Evolutionary conservation across 2,113 vertebrate species (phyloP).

Genomic region (Xiphophorus hellerii): DNA sequence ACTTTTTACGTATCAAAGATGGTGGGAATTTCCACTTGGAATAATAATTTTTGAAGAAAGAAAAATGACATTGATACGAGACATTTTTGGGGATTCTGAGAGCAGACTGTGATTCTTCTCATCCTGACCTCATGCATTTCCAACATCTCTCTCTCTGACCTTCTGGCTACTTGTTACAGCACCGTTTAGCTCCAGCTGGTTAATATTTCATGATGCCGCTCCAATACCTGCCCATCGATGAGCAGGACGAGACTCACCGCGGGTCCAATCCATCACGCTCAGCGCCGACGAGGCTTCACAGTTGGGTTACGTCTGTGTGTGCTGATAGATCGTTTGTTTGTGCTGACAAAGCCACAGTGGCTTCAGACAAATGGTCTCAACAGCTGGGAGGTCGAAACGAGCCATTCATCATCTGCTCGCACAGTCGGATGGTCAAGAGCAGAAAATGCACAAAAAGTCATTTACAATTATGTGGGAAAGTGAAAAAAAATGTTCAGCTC

Average conservation of each 20-base stretch:
- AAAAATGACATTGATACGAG: constrained; percentile 25
- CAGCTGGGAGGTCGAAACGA: constrained; percentile 61
- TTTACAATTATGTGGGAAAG: neutral
- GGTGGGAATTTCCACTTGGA: constrained; percentile 59
- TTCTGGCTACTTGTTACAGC: constrained; percentile 28
- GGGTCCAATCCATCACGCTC: constrained; percentile 69
- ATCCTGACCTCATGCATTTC: constrained; percentile 6
- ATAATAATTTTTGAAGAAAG: constrained; percentile 14
- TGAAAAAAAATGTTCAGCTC: neutral
- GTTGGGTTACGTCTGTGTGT: constrained; percentile 32
- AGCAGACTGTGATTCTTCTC: constrained; percentile 5
- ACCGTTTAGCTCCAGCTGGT: constrained; percentile 48
- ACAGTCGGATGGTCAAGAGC: neutral
- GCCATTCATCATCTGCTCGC: constrained; percentile 62
- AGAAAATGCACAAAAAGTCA: neutral
- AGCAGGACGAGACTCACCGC: constrained; percentile 51
- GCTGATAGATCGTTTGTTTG: constrained; percentile 66
- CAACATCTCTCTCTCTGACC: constrained; percentile 27
- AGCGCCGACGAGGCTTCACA: constrained; percentile 33
- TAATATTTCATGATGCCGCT: constrained; percentile 68
- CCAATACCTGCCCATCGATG: constrained; percentile 68
- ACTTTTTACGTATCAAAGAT: constrained; percentile 39
- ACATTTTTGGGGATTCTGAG: constrained; percentile 50
- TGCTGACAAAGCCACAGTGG: constrained; percentile 62
- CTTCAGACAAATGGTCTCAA: constrained; percentile 45